Evolutionary conservation across 2,113 vertebrate species (phyloP), one percentile per base, ranked within the genome.

Genomic region (Alouatta palliata): DNA sequence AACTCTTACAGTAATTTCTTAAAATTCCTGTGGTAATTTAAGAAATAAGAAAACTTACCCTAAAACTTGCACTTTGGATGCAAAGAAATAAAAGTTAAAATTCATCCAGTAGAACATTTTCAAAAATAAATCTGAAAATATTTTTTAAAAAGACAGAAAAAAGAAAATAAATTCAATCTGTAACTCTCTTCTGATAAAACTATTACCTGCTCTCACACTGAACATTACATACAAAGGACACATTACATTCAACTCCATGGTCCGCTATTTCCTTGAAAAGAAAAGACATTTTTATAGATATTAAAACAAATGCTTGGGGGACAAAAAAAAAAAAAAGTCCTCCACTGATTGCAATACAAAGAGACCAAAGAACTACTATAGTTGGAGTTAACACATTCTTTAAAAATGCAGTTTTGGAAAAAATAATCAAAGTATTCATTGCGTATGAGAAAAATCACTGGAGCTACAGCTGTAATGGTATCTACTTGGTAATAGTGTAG

Each of bases 51-150:
- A 95, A 84, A 83, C 21, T 64, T 64, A 64, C 32, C 61, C 61
- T 12, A 64, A 30, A 64, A 64, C 27, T 64, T 64, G 27, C 27
- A 80, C 56, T 90, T 83, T 43, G 35, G 8, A 49, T 75, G 12
- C 21, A 90, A 76, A 87, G 1, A 58, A 56, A 66, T 3, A 45
- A 40, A 58, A 81, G 23, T 68, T 93, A 76, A 83, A 76, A 68
- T 90, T 84, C 5, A 94, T 8, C 25, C 58, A 30, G n/a, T 89
- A 64, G 9, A 95, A 45, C 40, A 8, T 64, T 82, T 90, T 79
- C 17, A 21, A 90, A 90, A 92, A 56, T 56, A 80, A 40, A 90
- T 84, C 6, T 58, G 8, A 88, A 93, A 94, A 49, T 91, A 88
- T 32, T 49, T 86, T 93, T 81, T 64, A 14, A 64, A 32, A 79